Percentiles rank a stretch among this genome's conserved stretches.
These are phyloP conservation scores for Corella eumyota DNA, from an alignment of 23 tunicate species.

Conservation along the genomic window DNA sequence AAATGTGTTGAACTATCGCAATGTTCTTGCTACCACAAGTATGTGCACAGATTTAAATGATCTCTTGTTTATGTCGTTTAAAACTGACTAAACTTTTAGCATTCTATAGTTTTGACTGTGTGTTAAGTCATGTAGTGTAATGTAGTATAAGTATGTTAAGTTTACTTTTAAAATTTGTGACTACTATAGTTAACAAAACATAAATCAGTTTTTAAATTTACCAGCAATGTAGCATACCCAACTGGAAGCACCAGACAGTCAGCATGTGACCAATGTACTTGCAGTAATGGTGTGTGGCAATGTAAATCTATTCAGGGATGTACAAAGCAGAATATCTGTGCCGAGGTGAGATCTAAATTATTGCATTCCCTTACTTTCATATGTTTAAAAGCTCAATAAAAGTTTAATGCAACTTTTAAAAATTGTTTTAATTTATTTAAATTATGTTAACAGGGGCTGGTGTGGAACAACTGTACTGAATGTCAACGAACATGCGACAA, in stretches of 20 bases:
- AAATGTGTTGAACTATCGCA: constrained; percentile 32
- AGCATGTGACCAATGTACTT: constrained; percentile 49
- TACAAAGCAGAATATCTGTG: constrained; percentile 51
- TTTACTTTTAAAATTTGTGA: too few species aligned
- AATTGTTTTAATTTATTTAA: too few species aligned
- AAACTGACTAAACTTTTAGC: too few species aligned
- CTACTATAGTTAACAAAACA: too few species aligned
- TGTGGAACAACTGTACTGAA: constrained; percentile 83
- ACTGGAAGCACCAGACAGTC: constrained; percentile 53
- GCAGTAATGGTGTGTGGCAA: constrained; percentile 58
- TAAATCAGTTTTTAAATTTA: too few species aligned
- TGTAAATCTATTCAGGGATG: constrained; percentile 54
- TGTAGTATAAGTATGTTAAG: too few species aligned
- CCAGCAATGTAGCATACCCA: constrained; percentile 47
- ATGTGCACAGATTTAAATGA: neutral
- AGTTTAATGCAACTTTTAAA: too few species aligned
- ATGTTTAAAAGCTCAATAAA: too few species aligned
- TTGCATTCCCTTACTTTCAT: too few species aligned
- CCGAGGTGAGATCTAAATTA: constrained; percentile 34
- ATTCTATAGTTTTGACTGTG: too few species aligned
- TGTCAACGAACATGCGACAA: constrained; percentile 85
- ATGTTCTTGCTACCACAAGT: constrained; percentile 68
- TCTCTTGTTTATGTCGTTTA: neutral
- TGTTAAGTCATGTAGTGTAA: too few species aligned
- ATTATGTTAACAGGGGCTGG: constrained; percentile 37